Evolutionary conservation across 2,888 invertebrate genomes (phyloP), one percentile per base, ranked within the genome.

Genomic region (Ochlodes sylvanus): DNA sequence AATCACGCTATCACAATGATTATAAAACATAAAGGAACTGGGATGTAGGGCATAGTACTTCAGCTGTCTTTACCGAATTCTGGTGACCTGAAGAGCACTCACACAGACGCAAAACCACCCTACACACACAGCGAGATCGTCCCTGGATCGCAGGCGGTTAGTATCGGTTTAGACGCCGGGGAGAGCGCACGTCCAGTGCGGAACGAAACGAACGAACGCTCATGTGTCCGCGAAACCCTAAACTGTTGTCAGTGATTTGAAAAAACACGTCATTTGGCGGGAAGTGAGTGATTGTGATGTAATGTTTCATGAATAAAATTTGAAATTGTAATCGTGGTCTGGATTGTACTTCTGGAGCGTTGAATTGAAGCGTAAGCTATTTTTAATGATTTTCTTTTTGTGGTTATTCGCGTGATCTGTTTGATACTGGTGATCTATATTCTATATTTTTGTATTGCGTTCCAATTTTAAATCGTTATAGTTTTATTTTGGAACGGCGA

Each of bases 31-130:
- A 75, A 76, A 75, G 74, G 72, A 73, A 71, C 63, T 70, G 68
- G 68, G 73, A 79, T 77, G 73, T 89, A 86, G 88, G 88, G 84
- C 89, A 86, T 79, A 80, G 80, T 82, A 84, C 85, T 87, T 79
- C 80, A 81, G 74, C 82, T 87, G 88, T 89, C 86, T 86, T 78
- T 77, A 85, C 89, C 85, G 85, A 90, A 89, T 87, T 86, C 87
- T 87, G 85, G 88, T 89, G 90, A 88, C 89, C 90, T 86, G 87
- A 83, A 87, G 86, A 80, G 82, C 72, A 72, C 76, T 65, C 85
- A 85, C 87, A 87, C 89, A 75, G 7, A 0, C 54, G 58, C 63
- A 76, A 69, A 80, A 74, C 80, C 70, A 84, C 85, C 86, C 85
- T 75, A 69, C 70, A 73, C 70, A 77, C 72, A 73, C 77, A 77